A percentile compares a stretch with the other conserved stretches of the same genome.
phyloP scores from a whole-genome alignment of 2,797 vertebrate species.

The Lagodon rhomboides region DNA sequence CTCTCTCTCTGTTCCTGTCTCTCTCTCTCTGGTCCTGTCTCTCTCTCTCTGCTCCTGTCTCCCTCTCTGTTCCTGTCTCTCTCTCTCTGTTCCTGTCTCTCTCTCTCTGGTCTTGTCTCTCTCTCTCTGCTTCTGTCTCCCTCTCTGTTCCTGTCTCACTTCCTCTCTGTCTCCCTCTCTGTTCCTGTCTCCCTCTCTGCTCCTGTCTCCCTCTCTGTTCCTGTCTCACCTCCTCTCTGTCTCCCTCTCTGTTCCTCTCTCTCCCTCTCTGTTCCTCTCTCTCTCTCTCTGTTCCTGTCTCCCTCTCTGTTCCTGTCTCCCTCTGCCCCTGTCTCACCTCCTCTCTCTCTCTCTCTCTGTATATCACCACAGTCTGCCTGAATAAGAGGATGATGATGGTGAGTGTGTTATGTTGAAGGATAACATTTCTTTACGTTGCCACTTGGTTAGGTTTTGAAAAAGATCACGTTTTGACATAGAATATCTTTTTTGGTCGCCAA shows the following conservation, averaged over 20 bases:
- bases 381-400: constrained; percentile 27
- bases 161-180: neutral
- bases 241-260: neutral
- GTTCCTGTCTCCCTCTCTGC: constrained; percentile 12
- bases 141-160: too few relatives aligned
- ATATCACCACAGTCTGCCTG: constrained; percentile 15
- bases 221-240: constrained; percentile 1
- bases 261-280: neutral
- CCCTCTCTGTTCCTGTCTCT: neutral
- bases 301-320: constrained; percentile 1
- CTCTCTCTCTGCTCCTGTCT: constrained; percentile 10
- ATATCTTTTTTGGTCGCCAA: too few relatives aligned
- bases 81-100: neutral
- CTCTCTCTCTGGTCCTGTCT: neutral
- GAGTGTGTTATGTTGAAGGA: neutral
- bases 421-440: too few relatives aligned
- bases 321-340: neutral
- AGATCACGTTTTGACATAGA: too few relatives aligned
- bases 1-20: neutral
- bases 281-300: constrained; percentile 16
- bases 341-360: constrained; percentile 1
- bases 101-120: constrained; percentile 17
- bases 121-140: neutral
- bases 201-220: neutral
- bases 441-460: too few relatives aligned